Evolutionary conservation across 2,888 invertebrate genomes (phyloP).

Genomic region (Oxycera nigricornis): DNA sequence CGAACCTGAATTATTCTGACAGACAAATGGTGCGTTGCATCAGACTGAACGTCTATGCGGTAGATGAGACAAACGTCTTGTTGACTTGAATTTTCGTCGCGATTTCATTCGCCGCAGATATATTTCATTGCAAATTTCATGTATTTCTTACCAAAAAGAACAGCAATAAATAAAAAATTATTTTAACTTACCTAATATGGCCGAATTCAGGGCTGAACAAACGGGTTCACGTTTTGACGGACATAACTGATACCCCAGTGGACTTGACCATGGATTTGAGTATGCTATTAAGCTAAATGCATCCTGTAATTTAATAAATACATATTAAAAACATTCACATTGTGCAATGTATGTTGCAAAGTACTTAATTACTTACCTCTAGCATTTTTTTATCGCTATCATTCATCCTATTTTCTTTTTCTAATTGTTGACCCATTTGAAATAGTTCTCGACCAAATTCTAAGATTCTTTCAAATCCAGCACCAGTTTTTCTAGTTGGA

Average conservation of each 20-base stretch:
- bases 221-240: slow-evolving; percentile 94
- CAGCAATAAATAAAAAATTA: background rate
- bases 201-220: slow-evolving; percentile 95
- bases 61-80: too few species aligned
- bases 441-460: slow-evolving; percentile 94
- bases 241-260: slow-evolving; percentile 94
- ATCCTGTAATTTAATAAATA: slow-evolving; percentile 71
- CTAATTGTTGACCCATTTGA: slow-evolving; percentile 85
- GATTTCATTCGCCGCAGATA: too few species aligned
- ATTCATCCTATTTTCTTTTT: slow-evolving; percentile 81
- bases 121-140: too few species aligned
- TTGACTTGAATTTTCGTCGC: too few species aligned
- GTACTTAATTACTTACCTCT: slow-evolving; percentile 70
- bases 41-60: too few species aligned
- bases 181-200: slow-evolving; percentile 83
- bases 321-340: background rate
- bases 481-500: slow-evolving; percentile 59
- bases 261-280: slow-evolving; percentile 97
- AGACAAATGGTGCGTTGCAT: too few species aligned
- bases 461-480: slow-evolving; percentile 89
- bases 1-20: too few species aligned
- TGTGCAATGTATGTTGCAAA: background rate
- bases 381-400: slow-evolving; percentile 87
- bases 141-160: too few species aligned
- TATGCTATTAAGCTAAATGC: slow-evolving; percentile 98